Evolutionary conservation across 2,113 vertebrate genomes (phyloP), one percentile per base, ranked within the genome.

Genomic region (Larimichthys polyactis): DNA sequence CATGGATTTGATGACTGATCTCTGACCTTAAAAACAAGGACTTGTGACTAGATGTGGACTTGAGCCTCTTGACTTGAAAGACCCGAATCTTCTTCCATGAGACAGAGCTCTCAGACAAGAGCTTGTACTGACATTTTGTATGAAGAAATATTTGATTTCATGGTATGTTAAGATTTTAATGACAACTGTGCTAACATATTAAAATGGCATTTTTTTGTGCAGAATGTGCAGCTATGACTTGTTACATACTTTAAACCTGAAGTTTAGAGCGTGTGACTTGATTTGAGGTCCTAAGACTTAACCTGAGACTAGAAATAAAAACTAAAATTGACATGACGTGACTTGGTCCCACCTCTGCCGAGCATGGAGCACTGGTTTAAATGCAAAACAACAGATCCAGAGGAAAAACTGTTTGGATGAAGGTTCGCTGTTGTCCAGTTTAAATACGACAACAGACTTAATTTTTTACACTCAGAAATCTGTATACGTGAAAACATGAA

Each of bases 291-390:
- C 3, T 59, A 17, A 59, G 11, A 62, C 59, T 40, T 20, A 40
- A 11, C 8, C 17, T 12, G 10, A n/a, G 19, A 43, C 36, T 64
- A 43, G 5, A 43, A n/a, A 29, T 29, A 29, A 29, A 29, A 29
- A 29, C 29, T 4, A 29, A 22, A 64, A 5, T 20, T 4, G 12
- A 44, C 11, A 10, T 44, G 44, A 40, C 8, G 7, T 62, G 17
- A 65, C 59, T 51, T 54, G 48, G 48, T 64, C 32, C 48, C 11
- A 29, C 29, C 60, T 52, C 72, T 75, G 72, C 72, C 52, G 46
- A 36, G 27, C 19, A 12, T 5, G 1, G 43, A 32, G 12, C 7
- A 15, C 60, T 52, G 44, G 57, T 51, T 51, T n/a, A 62, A 32
- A 32, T 32, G 32, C 32, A 32, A 6, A 32, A 32, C 32, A 32